A percentile compares a stretch with the other conserved stretches of the same genome.
phyloP scores from a whole-genome alignment of 2,888 invertebrate genomes.

The Synanthedon vespiformis region DNA sequence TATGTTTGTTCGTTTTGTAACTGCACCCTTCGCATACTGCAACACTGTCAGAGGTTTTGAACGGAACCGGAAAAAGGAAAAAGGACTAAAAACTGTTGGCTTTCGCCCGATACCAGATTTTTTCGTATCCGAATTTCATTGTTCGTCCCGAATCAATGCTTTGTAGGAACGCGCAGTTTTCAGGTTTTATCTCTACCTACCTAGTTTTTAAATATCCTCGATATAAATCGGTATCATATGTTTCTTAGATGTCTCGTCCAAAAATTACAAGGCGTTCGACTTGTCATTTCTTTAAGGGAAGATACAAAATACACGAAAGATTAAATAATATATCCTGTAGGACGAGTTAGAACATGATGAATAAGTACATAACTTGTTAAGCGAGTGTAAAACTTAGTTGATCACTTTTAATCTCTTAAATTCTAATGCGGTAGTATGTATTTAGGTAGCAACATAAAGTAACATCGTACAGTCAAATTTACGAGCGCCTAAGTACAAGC shows the following conservation, averaged over 20 bases:
- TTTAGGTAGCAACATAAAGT: neutral
- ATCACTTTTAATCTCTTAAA: no score
- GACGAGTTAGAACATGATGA: neutral
- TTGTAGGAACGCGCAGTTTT: constrained; percentile 6
- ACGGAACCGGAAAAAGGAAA: constrained; percentile 21
- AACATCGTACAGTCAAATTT: constrained; percentile 9
- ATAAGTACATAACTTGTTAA: no score
- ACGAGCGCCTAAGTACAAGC: constrained; percentile 12
- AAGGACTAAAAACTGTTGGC: constrained; percentile 32
- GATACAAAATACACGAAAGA: no score
- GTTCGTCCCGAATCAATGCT: constrained; percentile 29
- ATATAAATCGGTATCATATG: no score
- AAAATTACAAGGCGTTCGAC: no score
- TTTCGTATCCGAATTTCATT: constrained; percentile 14
- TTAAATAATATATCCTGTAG: no score
- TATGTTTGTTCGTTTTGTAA: neutral
- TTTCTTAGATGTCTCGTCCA: no score
- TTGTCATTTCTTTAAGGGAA: no score
- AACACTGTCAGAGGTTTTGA: constrained; percentile 21
- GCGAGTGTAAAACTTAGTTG: no score
- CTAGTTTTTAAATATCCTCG: no score
- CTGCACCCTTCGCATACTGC: constrained; percentile 1
- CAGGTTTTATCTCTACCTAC: no score
- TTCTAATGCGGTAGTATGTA: neutral
- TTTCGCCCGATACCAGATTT: constrained; percentile 34